Base-by-base conservation (phyloP, 2,113 vertebrate genomes). In the Scomber colias region DNA sequence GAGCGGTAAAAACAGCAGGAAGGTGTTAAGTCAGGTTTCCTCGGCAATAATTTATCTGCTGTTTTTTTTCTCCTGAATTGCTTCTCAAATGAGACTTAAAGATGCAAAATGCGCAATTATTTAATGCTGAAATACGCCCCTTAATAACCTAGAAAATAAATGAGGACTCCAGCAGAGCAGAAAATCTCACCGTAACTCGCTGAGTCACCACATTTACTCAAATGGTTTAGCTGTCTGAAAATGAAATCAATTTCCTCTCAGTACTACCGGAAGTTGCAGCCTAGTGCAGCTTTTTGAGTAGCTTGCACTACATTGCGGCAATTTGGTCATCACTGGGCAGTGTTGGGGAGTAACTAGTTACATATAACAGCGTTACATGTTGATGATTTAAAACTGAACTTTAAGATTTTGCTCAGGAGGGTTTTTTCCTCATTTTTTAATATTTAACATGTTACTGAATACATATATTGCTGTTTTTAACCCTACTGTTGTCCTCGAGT, bases 241-340 rank as follows among this genome's bases (percentile, higher is more conserved):
- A 45, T 30, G 11, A 2, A 35, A 69, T 24, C 11, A 5, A 1
- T 19, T 7, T 17, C 54, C 15, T 55, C 21, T 35, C 5, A 13
- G 0, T 11, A 48, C 13, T 12, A n/a, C 30, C 30, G 30, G 7
- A 31, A 60, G 79, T 13, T 70, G 6, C 35, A 40, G 30, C 55
- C 74, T 24, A 60, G 71, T 75, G 65, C 17, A 71, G 35, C 19
- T 70, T 54, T 70, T 54, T 48, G 40, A 44, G 53, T 45, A 40
- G 53, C 19, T 45, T 55, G 57, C 11, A 54, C 54, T 48, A 66
- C 56, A 51, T 31, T 27, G 53, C 3, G 12, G 15, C 40, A 79
- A 54, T 54, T n/a, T 0, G 15, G 4, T 5, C 35, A 35, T 69
- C 55, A 48, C 21, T 21, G 2, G 24, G 24, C 24, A 3, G 24